Evolutionary conservation across 2,113 vertebrate species (phyloP), one percentile per base, ranked within the genome.

Genomic region (Falco punctatus): DNA sequence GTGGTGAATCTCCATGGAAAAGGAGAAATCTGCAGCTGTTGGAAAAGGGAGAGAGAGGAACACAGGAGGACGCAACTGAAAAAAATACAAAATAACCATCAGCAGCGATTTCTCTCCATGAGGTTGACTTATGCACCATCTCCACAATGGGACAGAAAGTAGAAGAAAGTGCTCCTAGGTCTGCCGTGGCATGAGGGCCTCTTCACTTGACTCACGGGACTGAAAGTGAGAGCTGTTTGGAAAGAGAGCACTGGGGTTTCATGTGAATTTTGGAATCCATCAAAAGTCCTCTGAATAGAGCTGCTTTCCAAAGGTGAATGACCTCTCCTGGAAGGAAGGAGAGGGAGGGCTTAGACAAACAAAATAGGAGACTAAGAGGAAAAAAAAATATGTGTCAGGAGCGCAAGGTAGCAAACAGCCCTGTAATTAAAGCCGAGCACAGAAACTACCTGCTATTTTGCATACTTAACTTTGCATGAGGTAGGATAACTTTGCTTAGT

Each of bases 271-370:
- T 54, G 35, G 22, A 83, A 86, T 35, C 59, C 44, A 10, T 48
- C 33, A 13, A 9, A 90, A 95, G 67, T 15, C n/a, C n/a, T 67
- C 72, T 74, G 61, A 40, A 48, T 11, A 59, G 38, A 93, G 28
- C 23, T 54, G 27, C 27, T 92, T 92, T 90, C 58, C 70, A 55
- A 79, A 86, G 69, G 74, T 54, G 48, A 90, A 54, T 6, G 17
- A 84, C 92, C 79, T 92, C 49, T 13, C 33, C 57, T 26, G 32
- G 77, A 44, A 84, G 22, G 44, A 72, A 92, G 88, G 88, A 79
- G 65, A 51, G 70, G 66, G 87, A 95, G 69, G 66, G 59, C 71
- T 92, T 94, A 40, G 81, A 11, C 70, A 95, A 95, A 91, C 35
- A 89, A 80, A 91, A 69, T 7, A 69, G 61, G 44, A 81, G 69